Base-by-base conservation (phyloP, 2,797 vertebrate genomes). In the Sebastes kiyomatsui region DNA sequence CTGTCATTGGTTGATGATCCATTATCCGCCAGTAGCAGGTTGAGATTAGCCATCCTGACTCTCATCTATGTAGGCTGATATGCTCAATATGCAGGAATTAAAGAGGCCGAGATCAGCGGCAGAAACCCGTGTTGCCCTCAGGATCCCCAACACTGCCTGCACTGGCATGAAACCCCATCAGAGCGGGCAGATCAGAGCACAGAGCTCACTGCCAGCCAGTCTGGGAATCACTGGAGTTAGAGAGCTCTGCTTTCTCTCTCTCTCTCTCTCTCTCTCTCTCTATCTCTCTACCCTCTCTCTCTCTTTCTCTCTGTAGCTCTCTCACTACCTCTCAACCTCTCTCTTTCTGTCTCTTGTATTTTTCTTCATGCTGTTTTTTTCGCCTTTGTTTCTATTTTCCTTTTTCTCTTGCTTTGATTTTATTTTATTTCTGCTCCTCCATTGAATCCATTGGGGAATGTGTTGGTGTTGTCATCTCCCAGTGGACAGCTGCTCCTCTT, bases 401-500 rank as follows among this genome's bases (percentile, higher is more conserved):
- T 14, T 38, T 30, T 65, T 28, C 12, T 72, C 58, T 62, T 67
- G 73, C 55, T 58, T 71, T 71, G 56, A 46, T 83, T 72, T 62
- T 12, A 27, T 79, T 84, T 22, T 13, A 75, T 71, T 46, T 67
- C 65, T 9, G 22, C 73, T 83, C 56, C 79, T 33, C 28, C 66
- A n/a, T 42, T 94, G 82, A 88, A 81, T 92, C 68, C 85, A 90
- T 90, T 87, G 78, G 90, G 89, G 85, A 82, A 81, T 90, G 83
- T 93, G 91, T 94, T 81, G 88, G 92, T 93, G 92, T 96, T 46
- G 95, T 95, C 96, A 93, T 77, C 90, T 94, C 94, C 81, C 80
- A 22, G 87, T 82, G 93, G 95, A 97, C 97, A 98, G 97, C 96
- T 97, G 97, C 94, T 95, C 87, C 84, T 89, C 92, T 89, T 95